These are phyloP conservation scores for Philonicus albiceps DNA, from an alignment of 2,888 invertebrate genomes.

Conservation along the genomic window DNA sequence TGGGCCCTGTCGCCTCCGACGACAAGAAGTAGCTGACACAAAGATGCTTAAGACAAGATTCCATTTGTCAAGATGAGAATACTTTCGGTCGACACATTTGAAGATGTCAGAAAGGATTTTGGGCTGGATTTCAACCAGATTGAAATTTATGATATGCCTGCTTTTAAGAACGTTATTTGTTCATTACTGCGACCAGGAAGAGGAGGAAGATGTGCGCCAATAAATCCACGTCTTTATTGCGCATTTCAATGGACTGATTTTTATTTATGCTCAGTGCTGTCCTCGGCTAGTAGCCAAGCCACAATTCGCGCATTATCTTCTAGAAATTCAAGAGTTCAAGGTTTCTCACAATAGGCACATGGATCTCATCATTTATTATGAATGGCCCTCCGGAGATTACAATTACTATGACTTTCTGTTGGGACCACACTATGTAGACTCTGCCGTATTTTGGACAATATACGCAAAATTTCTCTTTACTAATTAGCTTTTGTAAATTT, in stretches of 20 bases:
- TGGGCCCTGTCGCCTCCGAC: background rate
- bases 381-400: background rate
- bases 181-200: background rate
- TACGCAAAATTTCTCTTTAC: background rate
- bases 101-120: slow-evolving; percentile 40
- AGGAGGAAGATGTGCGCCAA: background rate
- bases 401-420: background rate
- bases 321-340: background rate
- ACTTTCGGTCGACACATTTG: slow-evolving; percentile 36
- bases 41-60: slow-evolving; percentile 37
- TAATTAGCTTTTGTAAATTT: background rate
- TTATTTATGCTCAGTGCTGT: background rate
- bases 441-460: background rate
- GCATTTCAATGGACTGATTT: background rate
- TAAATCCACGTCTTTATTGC: background rate
- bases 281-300: background rate
- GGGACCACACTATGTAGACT: background rate
- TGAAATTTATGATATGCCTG: slow-evolving; percentile 39
- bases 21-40: slow-evolving; percentile 35
- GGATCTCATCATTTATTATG: background rate
- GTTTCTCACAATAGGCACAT: background rate
- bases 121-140: slow-evolving; percentile 29
- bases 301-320: background rate
- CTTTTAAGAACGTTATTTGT: background rate
- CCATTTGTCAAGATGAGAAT: slow-evolving; percentile 40